phyloP scores from a whole-genome alignment of 1,140 invertebrate species.

The Colletes gigas region DNA sequence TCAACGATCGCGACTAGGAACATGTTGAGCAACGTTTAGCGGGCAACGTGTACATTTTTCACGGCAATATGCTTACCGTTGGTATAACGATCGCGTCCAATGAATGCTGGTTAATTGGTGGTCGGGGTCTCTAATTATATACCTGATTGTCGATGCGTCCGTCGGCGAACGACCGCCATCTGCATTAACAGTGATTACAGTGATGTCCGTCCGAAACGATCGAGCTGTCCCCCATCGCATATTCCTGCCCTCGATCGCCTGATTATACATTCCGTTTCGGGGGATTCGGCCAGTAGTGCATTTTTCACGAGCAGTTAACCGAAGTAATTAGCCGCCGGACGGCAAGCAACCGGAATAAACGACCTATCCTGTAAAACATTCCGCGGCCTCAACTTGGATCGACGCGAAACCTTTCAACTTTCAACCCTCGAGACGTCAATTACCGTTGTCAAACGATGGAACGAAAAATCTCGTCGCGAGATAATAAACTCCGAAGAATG shows the following conservation, averaged over 20 bases:
- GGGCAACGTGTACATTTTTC: conserved; percentile 47
- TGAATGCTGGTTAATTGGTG: conserved; percentile 70
- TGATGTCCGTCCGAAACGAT: conserved; percentile 60
- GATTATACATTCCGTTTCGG: conserved; percentile 68
- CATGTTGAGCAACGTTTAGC: conserved; percentile 55
- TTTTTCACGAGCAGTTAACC: conserved; percentile 69
- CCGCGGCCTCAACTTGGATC: conserved; percentile 39
- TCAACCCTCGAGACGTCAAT: conserved; percentile 50
- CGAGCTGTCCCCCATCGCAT: conserved; percentile 12
- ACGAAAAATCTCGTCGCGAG: conserved; percentile 11
- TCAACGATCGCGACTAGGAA: conserved; percentile 53
- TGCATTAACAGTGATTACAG: conserved; percentile 71
- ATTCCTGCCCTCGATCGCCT: conserved; percentile 49
- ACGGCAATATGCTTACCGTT: conserved; percentile 44
- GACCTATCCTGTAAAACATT: conserved; percentile 46
- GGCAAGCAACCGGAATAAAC: conserved; percentile 66
- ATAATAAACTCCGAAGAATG: not conserved
- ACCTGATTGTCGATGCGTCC: conserved; percentile 67
- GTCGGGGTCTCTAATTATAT: conserved; percentile 68
- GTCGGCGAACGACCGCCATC: conserved; percentile 59
- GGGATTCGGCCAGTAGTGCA: conserved; percentile 68
- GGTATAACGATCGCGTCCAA: conserved; percentile 46
- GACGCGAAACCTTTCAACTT: conserved; percentile 31
- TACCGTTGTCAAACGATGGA: conserved; percentile 12
- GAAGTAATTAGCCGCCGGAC: conserved; percentile 64